These are phyloP conservation scores for Crematogaster levior DNA, from an alignment of 2,888 invertebrate genomes.

Conservation along the genomic window DNA sequence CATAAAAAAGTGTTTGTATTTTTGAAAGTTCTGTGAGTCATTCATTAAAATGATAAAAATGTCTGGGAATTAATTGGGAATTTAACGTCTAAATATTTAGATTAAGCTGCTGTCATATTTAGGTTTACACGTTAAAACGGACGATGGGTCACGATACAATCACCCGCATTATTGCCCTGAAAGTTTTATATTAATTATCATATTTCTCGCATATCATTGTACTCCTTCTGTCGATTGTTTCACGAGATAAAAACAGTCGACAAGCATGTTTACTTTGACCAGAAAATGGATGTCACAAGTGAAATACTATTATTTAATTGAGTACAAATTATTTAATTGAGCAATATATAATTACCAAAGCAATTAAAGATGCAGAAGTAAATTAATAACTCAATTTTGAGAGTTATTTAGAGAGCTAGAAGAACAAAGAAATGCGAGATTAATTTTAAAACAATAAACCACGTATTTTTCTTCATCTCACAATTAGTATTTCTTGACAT, in stretches of 20 bases:
- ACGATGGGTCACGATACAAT: background rate
- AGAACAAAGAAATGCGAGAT: background rate
- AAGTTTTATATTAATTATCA: slow-evolving; percentile 15
- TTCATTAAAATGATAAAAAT: background rate
- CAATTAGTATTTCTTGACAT: no score
- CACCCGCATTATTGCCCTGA: slow-evolving; percentile 36
- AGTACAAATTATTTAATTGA: background rate
- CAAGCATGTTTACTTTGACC: background rate
- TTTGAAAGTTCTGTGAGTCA: background rate
- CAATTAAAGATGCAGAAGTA: background rate
- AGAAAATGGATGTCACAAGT: background rate
- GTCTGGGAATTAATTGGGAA: background rate
- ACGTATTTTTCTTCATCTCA: background rate
- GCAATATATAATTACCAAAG: background rate
- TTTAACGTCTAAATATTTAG: background rate
- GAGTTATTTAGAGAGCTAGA: background rate
- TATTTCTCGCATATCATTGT: background rate
- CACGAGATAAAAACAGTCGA: background rate
- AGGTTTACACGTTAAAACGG: slow-evolving; percentile 4
- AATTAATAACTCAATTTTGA: background rate
- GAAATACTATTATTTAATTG: background rate
- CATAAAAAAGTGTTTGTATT: background rate
- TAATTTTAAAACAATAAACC: background rate
- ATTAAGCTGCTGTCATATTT: slow-evolving; percentile 12
- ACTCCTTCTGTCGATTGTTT: background rate